Percentiles rank a stretch among this genome's conserved stretches.
These are phyloP conservation scores for Cheilosia soror DNA, from an alignment of 2,888 invertebrate species.

Conservation along the genomic window DNA sequence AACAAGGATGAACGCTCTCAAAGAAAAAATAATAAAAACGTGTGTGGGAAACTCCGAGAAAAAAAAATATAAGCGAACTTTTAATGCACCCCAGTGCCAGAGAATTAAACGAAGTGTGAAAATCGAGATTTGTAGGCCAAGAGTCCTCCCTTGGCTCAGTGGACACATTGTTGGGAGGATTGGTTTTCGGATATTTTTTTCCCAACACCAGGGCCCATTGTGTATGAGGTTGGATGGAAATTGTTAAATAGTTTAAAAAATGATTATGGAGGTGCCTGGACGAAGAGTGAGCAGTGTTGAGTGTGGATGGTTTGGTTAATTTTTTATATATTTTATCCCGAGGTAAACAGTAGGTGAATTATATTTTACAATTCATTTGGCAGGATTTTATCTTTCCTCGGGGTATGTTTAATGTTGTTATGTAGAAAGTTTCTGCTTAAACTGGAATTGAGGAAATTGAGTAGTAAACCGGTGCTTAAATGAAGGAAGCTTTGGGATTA, in stretches of 20 bases:
- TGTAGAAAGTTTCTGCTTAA: constrained; percentile 7
- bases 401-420: background rate
- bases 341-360: constrained; percentile 25
- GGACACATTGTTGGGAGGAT: constrained; percentile 62
- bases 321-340: background rate
- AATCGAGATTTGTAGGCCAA: constrained; percentile 73
- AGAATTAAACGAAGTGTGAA: constrained; percentile 75
- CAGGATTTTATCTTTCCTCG: constrained; percentile 14
- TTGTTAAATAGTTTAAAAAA: constrained; percentile 72
- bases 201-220: constrained; percentile 27
- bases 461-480: background rate
- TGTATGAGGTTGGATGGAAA: constrained; percentile 39
- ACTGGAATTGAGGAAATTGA: background rate
- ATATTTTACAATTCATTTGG: constrained; percentile 50
- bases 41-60: background rate
- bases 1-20: constrained; percentile 39
- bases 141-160: constrained; percentile 62
- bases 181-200: constrained; percentile 37
- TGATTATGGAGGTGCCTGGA: constrained; percentile 57
- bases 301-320: constrained; percentile 4
- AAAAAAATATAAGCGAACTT: constrained; percentile 47
- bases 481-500: background rate
- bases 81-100: constrained; percentile 72
- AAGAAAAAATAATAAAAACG: background rate
- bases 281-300: constrained; percentile 7